Evolutionary conservation across 2,797 vertebrate species (phyloP).

Genomic region (Karalla daura): DNA sequence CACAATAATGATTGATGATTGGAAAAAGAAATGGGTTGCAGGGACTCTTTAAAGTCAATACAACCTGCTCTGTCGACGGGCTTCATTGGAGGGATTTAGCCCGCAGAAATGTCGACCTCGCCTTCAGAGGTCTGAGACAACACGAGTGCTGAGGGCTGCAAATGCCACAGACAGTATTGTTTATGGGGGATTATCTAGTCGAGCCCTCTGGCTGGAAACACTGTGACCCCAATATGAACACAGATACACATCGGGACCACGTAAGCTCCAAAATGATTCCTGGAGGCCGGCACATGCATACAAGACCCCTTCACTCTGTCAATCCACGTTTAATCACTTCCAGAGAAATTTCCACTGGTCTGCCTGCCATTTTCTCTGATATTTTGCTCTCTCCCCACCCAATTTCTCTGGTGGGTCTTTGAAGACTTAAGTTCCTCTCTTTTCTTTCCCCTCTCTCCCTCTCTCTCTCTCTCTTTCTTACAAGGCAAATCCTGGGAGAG

Average conservation of each 20-base stretch:
- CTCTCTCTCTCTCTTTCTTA: slow-evolving; percentile 52
- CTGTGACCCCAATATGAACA: slow-evolving; percentile 81
- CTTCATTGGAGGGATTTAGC: slow-evolving; percentile 59
- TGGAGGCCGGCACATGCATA: slow-evolving; percentile 70
- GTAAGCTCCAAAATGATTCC: slow-evolving; percentile 75
- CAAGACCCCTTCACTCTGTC: slow-evolving; percentile 66
- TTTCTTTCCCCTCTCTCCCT: slow-evolving; percentile 6
- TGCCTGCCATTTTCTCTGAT: slow-evolving; percentile 55
- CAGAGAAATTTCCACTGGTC: slow-evolving; percentile 60
- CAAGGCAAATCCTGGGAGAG: slow-evolving; percentile 80
- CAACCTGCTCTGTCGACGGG: slow-evolving; percentile 36
- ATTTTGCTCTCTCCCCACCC: slow-evolving; percentile 47
- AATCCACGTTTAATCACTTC: slow-evolving; percentile 80
- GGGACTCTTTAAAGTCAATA: slow-evolving; percentile 49
- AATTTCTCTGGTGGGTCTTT: slow-evolving; percentile 70
- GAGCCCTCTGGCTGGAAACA: slow-evolving; percentile 70
- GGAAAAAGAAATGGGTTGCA: slow-evolving; percentile 44
- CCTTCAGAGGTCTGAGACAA: slow-evolving; percentile 50
- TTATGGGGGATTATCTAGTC: slow-evolving; percentile 81
- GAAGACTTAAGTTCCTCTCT: slow-evolving; percentile 71
- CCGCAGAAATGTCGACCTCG: slow-evolving; percentile 56
- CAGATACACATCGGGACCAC: slow-evolving; percentile 79
- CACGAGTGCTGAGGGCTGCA: slow-evolving; percentile 55
- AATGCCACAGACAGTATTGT: slow-evolving; percentile 83
- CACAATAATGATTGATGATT: slow-evolving; percentile 68